Base-by-base conservation (phyloP, 1,140 invertebrate species). In the Acarapis woodi region DNA sequence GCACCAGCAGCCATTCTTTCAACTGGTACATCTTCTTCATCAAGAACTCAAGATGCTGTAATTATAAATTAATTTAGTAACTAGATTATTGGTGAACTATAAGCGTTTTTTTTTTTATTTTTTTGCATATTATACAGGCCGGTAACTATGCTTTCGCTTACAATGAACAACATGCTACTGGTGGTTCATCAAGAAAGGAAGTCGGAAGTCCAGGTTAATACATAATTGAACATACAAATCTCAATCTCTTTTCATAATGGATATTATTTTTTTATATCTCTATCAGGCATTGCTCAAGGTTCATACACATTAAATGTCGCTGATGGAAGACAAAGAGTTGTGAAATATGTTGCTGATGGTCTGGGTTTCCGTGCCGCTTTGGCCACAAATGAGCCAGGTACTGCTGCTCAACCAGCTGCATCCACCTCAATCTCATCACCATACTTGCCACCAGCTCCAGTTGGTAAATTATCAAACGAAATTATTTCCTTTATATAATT, bases 131-230 rank as follows among this genome's bases (percentile, higher is more conserved):
- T n/a, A n/a, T n/a, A n/a, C n/a, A n/a, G n/a, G n/a, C n/a, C n/a
- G n/a, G n/a, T n/a, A 50, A 50, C 37, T 50, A 50, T 30, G 46
- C 45, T 38, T 50, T 50, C 32, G 46, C 44, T 15, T 50, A 50
- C 41, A 47, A 50, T 32, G 48, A 49, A 41, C 41, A 42, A 28
- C 48, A 53, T 39, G 41, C 48, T 0, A 52, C 51, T 25, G 50
- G 46, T 9, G 50, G 50, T 24, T 45, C 42, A 26, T 46, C 44
- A 40, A 29, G 50, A 22, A 26, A 42, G 4, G 49, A 49, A 38
- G n/a, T n/a, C n/a, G n/a, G n/a, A n/a, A n/a, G n/a, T n/a, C n/a
- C n/a, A n/a, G n/a, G n/a, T n/a, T n/a, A n/a, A n/a, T n/a, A n/a
- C n/a, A n/a, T n/a, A n/a, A n/a, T n/a, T n/a, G n/a, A n/a, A n/a